These are phyloP conservation scores for Siniperca undulata DNA, from an alignment of 2,797 vertebrate genomes.

Conservation along the genomic window DNA sequence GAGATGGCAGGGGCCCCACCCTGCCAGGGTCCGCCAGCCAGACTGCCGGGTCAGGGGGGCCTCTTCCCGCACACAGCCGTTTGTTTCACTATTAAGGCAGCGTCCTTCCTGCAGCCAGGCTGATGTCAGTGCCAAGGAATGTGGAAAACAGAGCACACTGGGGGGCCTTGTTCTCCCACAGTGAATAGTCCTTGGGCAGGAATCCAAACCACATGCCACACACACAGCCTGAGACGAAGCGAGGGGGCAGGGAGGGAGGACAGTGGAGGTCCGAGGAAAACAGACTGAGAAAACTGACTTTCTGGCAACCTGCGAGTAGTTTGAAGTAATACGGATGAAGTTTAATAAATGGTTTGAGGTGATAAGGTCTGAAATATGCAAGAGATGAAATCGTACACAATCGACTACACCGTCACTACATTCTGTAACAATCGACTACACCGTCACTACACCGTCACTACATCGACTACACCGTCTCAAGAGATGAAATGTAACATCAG, in stretches of 20 bases:
- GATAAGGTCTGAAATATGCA: slow-evolving; percentile 1
- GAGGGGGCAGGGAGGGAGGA: not conserved
- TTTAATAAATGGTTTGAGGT: not conserved
- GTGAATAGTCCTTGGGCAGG: slow-evolving; percentile 67
- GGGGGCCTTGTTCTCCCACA: slow-evolving; percentile 79
- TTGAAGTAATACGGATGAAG: not conserved
- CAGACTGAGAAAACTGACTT: slow-evolving; percentile 24
- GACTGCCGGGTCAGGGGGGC: slow-evolving; percentile 71
- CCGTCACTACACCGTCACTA: too few species aligned
- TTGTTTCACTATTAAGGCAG: slow-evolving; percentile 33
- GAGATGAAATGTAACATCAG: not conserved
- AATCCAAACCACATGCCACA: slow-evolving; percentile 79
- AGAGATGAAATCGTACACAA: not conserved
- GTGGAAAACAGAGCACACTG: slow-evolving; percentile 81
- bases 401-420: too few species aligned
- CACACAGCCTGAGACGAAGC: slow-evolving; percentile 47
- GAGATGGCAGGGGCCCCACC: slow-evolving; percentile 42
- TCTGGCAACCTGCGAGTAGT: not conserved
- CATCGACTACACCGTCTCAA: too few species aligned
- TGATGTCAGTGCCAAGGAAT: slow-evolving; percentile 83
- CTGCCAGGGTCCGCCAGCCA: slow-evolving; percentile 56
- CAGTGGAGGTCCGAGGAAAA: not conserved
- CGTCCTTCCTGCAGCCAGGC: slow-evolving; percentile 71
- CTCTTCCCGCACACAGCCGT: slow-evolving; percentile 73
- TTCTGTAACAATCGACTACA: too few species aligned